Conservation (phyloP, 2,113 vertebrate genomes). For the Cygnus atratus region DNA sequence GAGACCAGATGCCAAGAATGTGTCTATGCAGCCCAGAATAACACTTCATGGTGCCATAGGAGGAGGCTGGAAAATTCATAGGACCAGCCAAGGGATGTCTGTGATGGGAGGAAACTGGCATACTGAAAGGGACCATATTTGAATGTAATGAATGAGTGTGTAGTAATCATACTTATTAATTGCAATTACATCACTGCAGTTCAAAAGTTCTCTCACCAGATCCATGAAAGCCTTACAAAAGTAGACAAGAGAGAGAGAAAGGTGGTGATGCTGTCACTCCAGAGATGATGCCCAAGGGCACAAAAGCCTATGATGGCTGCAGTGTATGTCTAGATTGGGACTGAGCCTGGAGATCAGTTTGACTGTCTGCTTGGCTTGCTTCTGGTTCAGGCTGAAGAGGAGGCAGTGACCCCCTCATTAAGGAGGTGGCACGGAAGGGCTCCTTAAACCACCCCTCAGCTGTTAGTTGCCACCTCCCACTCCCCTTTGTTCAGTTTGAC, state of each 20-base stretch:
- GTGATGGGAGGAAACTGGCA: neutral
- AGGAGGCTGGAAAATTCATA: neutral
- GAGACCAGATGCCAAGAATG: neutral
- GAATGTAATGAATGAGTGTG: neutral
- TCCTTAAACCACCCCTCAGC: neutral
- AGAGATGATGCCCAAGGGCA: neutral
- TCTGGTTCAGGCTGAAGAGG: neutral
- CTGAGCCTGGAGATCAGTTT: neutral
- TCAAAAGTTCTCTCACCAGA: neutral
- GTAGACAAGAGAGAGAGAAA: neutral
- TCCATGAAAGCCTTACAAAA: neutral
- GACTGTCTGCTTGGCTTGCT: neutral
- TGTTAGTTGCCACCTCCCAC: neutral
- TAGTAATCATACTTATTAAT: neutral
- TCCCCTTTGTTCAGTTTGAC: neutral
- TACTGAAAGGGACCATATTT: neutral
- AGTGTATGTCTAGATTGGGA: neutral
- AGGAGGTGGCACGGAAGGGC: neutral
- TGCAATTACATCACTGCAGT: neutral
- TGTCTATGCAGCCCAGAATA: neutral
- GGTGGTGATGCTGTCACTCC: neutral
- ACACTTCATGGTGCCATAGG: neutral
- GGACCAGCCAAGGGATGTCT: neutral
- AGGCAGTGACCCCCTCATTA: accelerated
- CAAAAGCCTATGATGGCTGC: accelerated